phyloP scores from a whole-genome alignment of 2,888 invertebrate genomes.

The Tinea semifulvella region DNA sequence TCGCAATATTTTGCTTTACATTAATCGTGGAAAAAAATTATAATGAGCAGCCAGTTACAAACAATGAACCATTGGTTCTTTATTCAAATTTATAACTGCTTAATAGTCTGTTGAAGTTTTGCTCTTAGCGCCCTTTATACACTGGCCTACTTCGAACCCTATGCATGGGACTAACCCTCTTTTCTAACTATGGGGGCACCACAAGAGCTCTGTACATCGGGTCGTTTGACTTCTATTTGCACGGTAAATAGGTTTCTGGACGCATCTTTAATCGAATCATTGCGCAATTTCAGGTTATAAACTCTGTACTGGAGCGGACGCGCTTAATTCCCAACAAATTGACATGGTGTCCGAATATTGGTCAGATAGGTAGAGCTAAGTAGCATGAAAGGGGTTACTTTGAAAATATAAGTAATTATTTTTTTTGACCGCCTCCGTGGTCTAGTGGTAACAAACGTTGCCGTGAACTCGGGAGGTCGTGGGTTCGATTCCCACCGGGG shows the following conservation, averaged over 20 bases:
- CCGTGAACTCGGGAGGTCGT: too few species aligned
- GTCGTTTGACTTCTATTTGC: conserved; percentile 6
- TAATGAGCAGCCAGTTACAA: background rate
- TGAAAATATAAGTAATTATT: too few species aligned
- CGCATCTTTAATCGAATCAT: conserved; percentile 12
- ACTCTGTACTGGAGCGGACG: too few species aligned
- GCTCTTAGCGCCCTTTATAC: conserved; percentile 21
- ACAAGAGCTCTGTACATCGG: conserved; percentile 22
- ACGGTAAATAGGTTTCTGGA: conserved; percentile 5
- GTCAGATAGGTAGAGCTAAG: too few species aligned
- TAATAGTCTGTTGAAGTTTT: conserved; percentile 8
- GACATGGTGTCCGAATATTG: too few species aligned
- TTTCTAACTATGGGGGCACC: conserved; percentile 16
- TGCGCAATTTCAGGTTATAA: conserved; percentile 1
- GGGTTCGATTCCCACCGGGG: too few species aligned
- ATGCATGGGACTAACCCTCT: background rate
- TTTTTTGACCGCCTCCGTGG: too few species aligned
- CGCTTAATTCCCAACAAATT: too few species aligned
- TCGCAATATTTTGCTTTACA: too few species aligned
- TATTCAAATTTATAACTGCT: conserved; percentile 19
- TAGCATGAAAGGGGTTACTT: too few species aligned
- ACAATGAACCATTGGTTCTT: conserved; percentile 15
- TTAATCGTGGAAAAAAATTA: too few species aligned
- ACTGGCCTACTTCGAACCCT: conserved; percentile 27
- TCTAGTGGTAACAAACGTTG: too few species aligned